phyloP scores from a whole-genome alignment of 2,888 invertebrate species.

The Enchytraeus crypticus region DNA sequence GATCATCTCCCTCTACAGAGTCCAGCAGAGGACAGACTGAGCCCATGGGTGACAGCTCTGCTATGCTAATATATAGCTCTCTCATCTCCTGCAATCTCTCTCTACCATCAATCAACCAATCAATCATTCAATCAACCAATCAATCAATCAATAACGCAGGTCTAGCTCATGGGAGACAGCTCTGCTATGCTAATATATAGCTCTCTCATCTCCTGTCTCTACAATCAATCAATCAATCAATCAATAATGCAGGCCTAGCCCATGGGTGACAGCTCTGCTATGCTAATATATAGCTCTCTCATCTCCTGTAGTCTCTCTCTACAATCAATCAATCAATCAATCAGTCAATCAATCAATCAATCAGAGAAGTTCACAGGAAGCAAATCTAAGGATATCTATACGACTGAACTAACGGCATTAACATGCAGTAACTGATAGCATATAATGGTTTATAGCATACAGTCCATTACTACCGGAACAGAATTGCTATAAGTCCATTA shows the following conservation, averaged over 20 bases:
- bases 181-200: conserved; percentile 99
- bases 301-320: conserved; percentile 94
- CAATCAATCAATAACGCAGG: conserved; percentile 48
- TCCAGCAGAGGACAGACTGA: conserved; percentile 64
- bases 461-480: too few relatives aligned
- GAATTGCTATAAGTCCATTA: too few relatives aligned
- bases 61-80: conserved; percentile 99
- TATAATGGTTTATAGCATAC: too few relatives aligned
- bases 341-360: neutral
- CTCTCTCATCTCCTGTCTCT: conserved; percentile 99
- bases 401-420: too few relatives aligned
- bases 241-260: conserved; percentile 75
- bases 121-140: neutral
- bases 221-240: conserved; percentile 27
- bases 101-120: conserved; percentile 53
- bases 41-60: conserved; percentile 86
- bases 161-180: conserved; percentile 86
- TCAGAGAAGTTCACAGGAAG: too few relatives aligned
- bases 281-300: conserved; percentile 99
- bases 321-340: conserved; percentile 26
- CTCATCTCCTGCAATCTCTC: conserved; percentile 95
- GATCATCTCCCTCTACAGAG: conserved; percentile 66
- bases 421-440: too few relatives aligned
- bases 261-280: conserved; percentile 88
- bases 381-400: too few relatives aligned